These are phyloP conservation scores for Periophthalmus magnuspinnatus DNA, from an alignment of 2,797 vertebrate genomes.

Conservation along the genomic window DNA sequence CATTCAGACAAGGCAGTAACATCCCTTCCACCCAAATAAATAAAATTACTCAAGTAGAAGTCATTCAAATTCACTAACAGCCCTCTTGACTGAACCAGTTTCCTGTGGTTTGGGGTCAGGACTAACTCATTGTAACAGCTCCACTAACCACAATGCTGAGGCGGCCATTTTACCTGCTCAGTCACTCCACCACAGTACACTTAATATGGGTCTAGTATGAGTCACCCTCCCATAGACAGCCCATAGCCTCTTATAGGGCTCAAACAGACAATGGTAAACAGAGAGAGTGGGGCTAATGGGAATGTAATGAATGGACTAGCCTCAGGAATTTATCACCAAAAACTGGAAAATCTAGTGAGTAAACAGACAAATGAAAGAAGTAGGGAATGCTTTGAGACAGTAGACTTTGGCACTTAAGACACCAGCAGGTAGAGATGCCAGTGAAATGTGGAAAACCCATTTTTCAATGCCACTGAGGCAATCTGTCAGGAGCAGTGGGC, in stretches of 20 bases:
- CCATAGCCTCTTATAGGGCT: background rate
- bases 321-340: conserved; percentile 65
- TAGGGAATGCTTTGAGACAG: no score
- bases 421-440: no score
- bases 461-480: no score
- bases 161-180: conserved; percentile 64
- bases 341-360: conserved; percentile 2
- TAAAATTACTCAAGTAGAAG: no score
- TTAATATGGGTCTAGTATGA: conserved; percentile 63
- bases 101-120: conserved; percentile 45
- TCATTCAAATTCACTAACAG: background rate
- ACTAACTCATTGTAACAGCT: conserved; percentile 54
- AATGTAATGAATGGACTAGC: conserved; percentile 61
- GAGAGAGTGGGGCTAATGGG: conserved; percentile 55
- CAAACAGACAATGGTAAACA: conserved; percentile 29
- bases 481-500: no score
- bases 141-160: conserved; percentile 45
- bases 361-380: no score
- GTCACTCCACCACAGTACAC: conserved; percentile 66
- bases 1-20: no score
- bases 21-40: no score
- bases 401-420: no score
- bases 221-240: conserved; percentile 39
- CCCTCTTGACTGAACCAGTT: conserved; percentile 47
- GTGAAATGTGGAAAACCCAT: no score